Evolutionary conservation across 2,797 vertebrate species (phyloP).

Genomic region (Phrynocephalus guinanensis): DNA sequence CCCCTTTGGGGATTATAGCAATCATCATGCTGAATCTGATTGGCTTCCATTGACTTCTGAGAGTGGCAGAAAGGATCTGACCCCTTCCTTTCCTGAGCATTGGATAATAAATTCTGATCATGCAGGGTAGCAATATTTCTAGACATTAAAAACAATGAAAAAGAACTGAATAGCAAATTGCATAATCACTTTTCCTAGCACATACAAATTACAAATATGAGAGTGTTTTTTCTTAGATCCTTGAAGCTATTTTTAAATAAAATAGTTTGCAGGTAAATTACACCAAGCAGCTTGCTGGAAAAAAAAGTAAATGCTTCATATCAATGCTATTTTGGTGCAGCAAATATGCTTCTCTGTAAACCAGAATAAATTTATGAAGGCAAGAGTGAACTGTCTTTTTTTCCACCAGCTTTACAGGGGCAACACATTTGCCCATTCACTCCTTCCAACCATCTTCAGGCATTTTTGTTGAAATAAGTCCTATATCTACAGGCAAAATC

Average conservation of each 20-base stretch:
- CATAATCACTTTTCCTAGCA: background rate
- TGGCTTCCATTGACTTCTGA: constrained; percentile 7
- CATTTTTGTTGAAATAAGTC: constrained; percentile 7
- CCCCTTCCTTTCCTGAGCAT: background rate
- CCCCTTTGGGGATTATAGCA: constrained; percentile 19
- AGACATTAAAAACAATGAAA: constrained; percentile 9
- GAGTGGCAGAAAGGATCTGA: background rate
- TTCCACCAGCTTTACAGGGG: background rate
- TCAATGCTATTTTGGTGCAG: background rate
- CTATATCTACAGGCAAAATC: background rate
- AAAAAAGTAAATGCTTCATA: constrained; percentile 19
- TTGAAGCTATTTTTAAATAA: background rate
- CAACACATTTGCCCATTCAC: background rate
- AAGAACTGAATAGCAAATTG: background rate
- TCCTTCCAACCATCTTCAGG: constrained; percentile 6
- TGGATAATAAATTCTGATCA: constrained; percentile 9
- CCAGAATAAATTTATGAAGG: constrained; percentile 41
- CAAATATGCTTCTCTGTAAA: constrained; percentile 36
- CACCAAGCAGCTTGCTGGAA: background rate
- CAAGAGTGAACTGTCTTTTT: constrained; percentile 10
- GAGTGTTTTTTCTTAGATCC: background rate
- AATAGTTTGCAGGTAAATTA: constrained; percentile 20
- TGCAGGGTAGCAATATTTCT: background rate
- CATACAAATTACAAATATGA: background rate
- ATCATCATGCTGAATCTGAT: background rate